Conservation (phyloP, 2,113 vertebrate species). For the Plecturocebus donacophilus region DNA sequence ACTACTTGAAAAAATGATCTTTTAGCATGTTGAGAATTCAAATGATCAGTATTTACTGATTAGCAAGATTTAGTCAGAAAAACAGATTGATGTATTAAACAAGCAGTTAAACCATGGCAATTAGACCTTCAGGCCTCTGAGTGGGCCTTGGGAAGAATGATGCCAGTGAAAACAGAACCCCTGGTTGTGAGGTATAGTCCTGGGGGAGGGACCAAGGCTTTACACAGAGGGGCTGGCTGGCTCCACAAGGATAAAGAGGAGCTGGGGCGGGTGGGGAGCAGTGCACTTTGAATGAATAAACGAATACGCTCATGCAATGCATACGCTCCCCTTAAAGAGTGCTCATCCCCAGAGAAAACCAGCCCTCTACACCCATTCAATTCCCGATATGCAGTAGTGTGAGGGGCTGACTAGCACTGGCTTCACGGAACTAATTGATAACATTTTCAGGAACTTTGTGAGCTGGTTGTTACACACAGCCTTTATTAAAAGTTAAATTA, state of each 20-base stretch:
- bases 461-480: background rate
- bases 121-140: background rate
- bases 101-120: background rate
- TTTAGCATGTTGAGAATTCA: background rate
- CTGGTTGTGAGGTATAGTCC: background rate
- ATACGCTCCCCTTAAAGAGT: background rate
- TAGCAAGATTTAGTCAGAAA: background rate
- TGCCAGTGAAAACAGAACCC: background rate
- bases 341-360: background rate
- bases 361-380: background rate
- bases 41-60: background rate
- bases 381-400: background rate
- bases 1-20: background rate
- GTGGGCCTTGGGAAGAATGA: background rate
- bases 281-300: background rate
- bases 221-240: background rate
- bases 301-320: background rate
- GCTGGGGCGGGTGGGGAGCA: background rate
- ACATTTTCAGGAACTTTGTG: background rate
- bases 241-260: background rate
- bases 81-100: constrained; percentile 28
- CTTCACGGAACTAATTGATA: background rate
- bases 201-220: background rate
- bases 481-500: constrained; percentile 5
- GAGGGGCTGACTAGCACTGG: too few relatives aligned